Percentiles rank a stretch among this genome's conserved stretches.
Conservation (phyloP, 2,888 invertebrate genomes). For the Pristionchus exspectatus region DNA sequence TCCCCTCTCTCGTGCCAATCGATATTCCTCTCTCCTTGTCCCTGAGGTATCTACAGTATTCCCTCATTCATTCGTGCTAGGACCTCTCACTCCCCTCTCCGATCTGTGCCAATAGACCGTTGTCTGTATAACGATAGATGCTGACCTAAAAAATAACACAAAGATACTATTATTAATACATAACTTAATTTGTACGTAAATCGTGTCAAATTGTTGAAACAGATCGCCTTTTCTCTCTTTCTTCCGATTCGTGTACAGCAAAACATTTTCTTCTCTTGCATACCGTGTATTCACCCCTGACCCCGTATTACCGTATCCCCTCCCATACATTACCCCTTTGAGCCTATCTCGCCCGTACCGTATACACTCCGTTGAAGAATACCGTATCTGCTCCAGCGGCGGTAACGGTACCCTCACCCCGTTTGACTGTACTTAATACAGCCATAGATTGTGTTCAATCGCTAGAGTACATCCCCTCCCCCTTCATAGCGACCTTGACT, state of each 20-base stretch:
- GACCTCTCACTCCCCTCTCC: neutral
- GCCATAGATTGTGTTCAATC: neutral
- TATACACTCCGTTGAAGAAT: constrained; percentile 29
- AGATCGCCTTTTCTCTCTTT: constrained; percentile 46
- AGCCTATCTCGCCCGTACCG: constrained; percentile 9
- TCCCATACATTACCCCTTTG: neutral
- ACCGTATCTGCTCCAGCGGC: constrained; percentile 5
- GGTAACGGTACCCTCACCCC: neutral
- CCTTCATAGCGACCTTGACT: neutral
- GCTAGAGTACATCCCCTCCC: constrained; percentile 16
- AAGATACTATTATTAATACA: constrained; percentile 1
- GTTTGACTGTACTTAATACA: constrained; percentile 33
- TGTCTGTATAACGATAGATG: constrained; percentile 39
- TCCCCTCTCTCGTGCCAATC: constrained; percentile 25
- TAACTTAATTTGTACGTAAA: constrained; percentile 19
- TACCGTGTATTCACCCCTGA: constrained; percentile 31
- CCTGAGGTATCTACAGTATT: constrained; percentile 32
- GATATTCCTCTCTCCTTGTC: constrained; percentile 7
- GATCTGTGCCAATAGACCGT: constrained; percentile 43
- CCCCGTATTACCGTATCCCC: neutral
- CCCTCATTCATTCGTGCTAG: constrained; percentile 23
- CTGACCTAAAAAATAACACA: constrained; percentile 6
- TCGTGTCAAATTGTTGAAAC: constrained; percentile 31
- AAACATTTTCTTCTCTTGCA: constrained; percentile 14
- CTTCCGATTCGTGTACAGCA: constrained; percentile 50